phyloP scores from a whole-genome alignment of 2,888 invertebrate genomes.

The Drosophila pullipes region DNA sequence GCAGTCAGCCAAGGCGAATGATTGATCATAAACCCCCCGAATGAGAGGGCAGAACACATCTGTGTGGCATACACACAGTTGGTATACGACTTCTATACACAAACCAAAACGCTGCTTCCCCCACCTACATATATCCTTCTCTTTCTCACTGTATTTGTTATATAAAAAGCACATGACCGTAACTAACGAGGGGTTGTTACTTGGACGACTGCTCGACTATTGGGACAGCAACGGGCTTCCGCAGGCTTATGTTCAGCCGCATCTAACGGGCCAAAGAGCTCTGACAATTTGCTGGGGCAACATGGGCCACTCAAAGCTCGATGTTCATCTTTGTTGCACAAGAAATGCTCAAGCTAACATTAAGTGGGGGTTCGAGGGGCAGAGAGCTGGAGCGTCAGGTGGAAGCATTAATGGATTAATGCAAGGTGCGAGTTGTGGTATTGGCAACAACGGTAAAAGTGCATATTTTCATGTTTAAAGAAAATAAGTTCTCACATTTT shows the following conservation, averaged over 20 bases:
- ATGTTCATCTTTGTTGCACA: slow-evolving; percentile 43
- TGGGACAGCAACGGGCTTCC: slow-evolving; percentile 32
- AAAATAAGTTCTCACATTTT: neutral
- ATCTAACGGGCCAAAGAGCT: slow-evolving; percentile 54
- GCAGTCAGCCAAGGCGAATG: slow-evolving; percentile 71
- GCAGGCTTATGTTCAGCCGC: slow-evolving; percentile 48
- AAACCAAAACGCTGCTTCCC: slow-evolving; percentile 6
- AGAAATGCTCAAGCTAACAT: slow-evolving; percentile 9
- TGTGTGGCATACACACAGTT: slow-evolving; percentile 31
- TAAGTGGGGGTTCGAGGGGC: neutral
- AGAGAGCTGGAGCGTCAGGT: slow-evolving; percentile 8
- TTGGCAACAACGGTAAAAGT: neutral
- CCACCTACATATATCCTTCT: neutral
- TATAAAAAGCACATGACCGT: slow-evolving; percentile 78
- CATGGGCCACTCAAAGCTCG: slow-evolving; percentile 27
- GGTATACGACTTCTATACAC: slow-evolving; percentile 3
- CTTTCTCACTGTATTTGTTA: slow-evolving; percentile 42
- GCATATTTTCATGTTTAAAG: neutral
- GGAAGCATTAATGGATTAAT: slow-evolving; percentile 32
- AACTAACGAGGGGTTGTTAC: slow-evolving; percentile 76
- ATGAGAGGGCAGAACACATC: slow-evolving; percentile 51
- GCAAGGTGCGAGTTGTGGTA: slow-evolving; percentile 34
- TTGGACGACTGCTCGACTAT: slow-evolving; percentile 52
- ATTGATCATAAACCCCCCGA: slow-evolving; percentile 73
- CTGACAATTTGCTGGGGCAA: slow-evolving; percentile 61